Conservation (phyloP, 92 coral and sea anemone species). For the Plumapathes pennacea region DNA sequence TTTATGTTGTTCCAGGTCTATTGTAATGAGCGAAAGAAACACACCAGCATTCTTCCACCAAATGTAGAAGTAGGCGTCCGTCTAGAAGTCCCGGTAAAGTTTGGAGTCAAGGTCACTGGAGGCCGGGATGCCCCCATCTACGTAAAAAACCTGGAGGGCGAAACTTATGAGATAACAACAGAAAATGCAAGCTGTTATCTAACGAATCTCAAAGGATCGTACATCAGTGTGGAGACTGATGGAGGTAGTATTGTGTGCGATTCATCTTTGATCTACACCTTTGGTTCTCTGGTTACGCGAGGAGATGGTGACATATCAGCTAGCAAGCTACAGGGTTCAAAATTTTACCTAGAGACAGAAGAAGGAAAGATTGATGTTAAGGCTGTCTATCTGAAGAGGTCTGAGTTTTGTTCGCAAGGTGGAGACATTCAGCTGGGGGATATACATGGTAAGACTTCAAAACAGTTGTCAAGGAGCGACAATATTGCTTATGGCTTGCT, state of each 20-base stretch:
- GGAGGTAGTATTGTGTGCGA: conserved; percentile 67
- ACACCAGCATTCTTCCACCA: too few relatives aligned
- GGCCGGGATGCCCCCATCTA: conserved; percentile 53
- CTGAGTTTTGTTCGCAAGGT: conserved; percentile 44
- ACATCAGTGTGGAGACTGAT: conserved; percentile 36
- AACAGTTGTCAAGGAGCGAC: not conserved
- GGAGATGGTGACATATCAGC: conserved; percentile 58
- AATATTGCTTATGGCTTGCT: not conserved
- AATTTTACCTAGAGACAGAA: conserved; percentile 59
- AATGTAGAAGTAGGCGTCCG: conserved; percentile 52
- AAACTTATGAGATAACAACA: conserved; percentile 38
- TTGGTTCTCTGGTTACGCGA: conserved; percentile 55
- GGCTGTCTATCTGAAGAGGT: conserved; percentile 65
- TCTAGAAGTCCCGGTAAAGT: conserved; percentile 65
- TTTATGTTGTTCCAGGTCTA: too few relatives aligned
- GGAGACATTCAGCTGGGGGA: conserved; percentile 80
- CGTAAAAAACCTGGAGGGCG: conserved; percentile 64
- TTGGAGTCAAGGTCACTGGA: conserved; percentile 42
- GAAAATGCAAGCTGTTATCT: conserved; percentile 57
- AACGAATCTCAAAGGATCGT: conserved; percentile 57
- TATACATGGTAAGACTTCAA: conserved; percentile 72
- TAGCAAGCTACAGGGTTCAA: conserved; percentile 78
- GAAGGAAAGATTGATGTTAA: conserved; percentile 56
- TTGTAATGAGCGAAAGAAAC: too few relatives aligned
- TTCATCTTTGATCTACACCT: conserved; percentile 59